These are phyloP conservation scores for Schizopygopsis malacanthus DNA, from an alignment of 2,797 vertebrate genomes.

Conservation along the genomic window DNA sequence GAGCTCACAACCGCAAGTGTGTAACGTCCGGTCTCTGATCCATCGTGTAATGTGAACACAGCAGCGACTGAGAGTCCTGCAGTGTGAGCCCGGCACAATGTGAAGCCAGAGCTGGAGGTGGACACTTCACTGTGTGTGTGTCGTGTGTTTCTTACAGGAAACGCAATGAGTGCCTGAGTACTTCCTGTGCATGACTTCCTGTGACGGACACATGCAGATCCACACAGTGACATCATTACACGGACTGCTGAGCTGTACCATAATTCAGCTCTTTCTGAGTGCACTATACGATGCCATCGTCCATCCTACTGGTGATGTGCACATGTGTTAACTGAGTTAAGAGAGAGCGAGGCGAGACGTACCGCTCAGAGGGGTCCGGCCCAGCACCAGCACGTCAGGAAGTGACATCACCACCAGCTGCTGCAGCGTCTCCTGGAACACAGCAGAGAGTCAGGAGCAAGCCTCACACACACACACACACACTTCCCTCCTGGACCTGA, in stretches of 20 bases:
- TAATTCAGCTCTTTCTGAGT: no score
- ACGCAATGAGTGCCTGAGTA: background rate
- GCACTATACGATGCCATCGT: no score
- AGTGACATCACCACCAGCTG: constrained; percentile 98
- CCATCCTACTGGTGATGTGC: no score
- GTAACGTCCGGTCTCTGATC: no score
- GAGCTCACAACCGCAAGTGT: no score
- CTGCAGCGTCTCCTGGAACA: constrained; percentile 89
- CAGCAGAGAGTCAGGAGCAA: no score
- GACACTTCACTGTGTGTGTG: background rate
- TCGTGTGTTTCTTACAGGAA: background rate
- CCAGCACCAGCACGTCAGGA: constrained; percentile 92
- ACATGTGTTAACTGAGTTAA: no score
- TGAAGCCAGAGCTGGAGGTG: background rate
- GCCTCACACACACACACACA: no score
- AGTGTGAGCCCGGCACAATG: no score
- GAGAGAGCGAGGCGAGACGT: constrained; percentile 66
- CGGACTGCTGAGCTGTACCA: background rate
- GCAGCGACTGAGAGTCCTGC: no score
- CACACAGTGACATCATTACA: background rate
- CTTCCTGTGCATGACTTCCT: background rate
- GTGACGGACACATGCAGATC: background rate
- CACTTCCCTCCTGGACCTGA: no score
- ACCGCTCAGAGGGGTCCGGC: constrained; percentile 93
- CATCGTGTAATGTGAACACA: no score